These are phyloP conservation scores for Carcinoscorpius rotundicauda DNA, from an alignment of 1,140 invertebrate genomes.

Conservation along the genomic window DNA sequence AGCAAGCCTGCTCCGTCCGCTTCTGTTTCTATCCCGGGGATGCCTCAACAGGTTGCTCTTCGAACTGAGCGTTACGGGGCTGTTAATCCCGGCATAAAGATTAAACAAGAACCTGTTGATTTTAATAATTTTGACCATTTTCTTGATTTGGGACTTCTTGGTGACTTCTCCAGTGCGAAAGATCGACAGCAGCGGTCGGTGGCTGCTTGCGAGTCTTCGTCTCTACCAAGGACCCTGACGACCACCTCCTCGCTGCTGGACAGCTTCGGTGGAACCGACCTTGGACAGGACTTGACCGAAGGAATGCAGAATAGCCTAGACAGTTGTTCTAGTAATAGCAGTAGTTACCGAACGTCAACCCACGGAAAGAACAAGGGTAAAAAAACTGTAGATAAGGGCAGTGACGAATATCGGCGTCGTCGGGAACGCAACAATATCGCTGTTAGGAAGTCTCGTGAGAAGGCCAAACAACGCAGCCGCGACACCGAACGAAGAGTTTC, in stretches of 20 bases:
- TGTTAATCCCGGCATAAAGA: constrained; percentile 11
- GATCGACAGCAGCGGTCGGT: constrained; percentile 18
- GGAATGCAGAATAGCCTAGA: background rate
- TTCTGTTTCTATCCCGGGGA: constrained; percentile 6
- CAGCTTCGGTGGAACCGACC: background rate
- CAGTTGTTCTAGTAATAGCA: no score
- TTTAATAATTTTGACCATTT: constrained; percentile 15
- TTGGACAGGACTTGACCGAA: background rate
- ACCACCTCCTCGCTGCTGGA: background rate
- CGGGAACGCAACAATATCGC: constrained; percentile 94
- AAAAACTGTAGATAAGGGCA: constrained; percentile 61
- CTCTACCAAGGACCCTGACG: constrained; percentile 1
- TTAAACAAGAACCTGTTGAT: constrained; percentile 23
- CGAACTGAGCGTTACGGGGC: constrained; percentile 21
- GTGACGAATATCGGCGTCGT: constrained; percentile 81
- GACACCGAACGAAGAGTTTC: constrained; percentile 93
- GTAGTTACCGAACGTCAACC: background rate
- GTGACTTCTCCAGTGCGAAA: constrained; percentile 5
- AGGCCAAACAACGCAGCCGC: constrained; percentile 83
- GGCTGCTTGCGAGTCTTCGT: background rate
- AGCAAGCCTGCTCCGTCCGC: background rate
- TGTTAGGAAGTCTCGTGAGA: constrained; percentile 89
- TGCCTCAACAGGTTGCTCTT: constrained; percentile 22
- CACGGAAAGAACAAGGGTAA: constrained; percentile 14
- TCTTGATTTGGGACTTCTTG: constrained; percentile 8